Percentiles rank a stretch among this genome's conserved stretches.
Conservation (phyloP, 2,888 invertebrate genomes). For the Lordiphosa andalusiaca region DNA sequence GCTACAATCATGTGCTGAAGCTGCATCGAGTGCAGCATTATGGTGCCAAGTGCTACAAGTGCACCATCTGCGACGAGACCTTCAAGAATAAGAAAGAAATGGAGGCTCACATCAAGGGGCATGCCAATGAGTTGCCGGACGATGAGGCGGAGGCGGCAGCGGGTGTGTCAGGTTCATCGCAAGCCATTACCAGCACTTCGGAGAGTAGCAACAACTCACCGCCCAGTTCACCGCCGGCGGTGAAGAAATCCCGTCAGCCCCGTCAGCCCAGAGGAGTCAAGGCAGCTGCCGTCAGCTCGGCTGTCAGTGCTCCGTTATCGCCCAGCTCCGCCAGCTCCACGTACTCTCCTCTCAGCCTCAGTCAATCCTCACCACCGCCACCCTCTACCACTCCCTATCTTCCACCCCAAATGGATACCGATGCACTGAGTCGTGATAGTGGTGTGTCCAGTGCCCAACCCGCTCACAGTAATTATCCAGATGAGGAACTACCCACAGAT, state of each 20-base stretch:
- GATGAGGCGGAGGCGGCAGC: constrained; percentile 76
- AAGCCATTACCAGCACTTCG: constrained; percentile 47
- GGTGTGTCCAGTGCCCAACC: constrained; percentile 73
- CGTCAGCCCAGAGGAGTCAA: constrained; percentile 51
- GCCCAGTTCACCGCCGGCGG: constrained; percentile 62
- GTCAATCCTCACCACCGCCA: constrained; percentile 56
- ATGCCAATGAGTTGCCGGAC: constrained; percentile 84
- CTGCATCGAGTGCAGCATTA: constrained; percentile 94
- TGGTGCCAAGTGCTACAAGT: constrained; percentile 95
- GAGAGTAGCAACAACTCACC: constrained; percentile 68
- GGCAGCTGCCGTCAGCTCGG: constrained; percentile 10
- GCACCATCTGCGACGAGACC: constrained; percentile 94
- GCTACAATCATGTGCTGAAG: constrained; percentile 94
- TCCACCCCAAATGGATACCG: constrained; percentile 55
- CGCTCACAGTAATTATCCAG: constrained; percentile 30
- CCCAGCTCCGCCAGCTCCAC: constrained; percentile 68
- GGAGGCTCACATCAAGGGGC: constrained; percentile 92
- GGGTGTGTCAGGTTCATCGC: constrained; percentile 28
- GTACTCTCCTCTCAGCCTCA: constrained; percentile 58
- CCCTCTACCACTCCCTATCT: constrained; percentile 34
- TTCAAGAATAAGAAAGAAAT: constrained; percentile 94
- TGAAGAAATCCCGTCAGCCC: constrained; percentile 57
- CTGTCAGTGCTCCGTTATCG: constrained; percentile 48
- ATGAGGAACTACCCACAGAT: constrained; percentile 76
- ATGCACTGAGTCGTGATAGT: constrained; percentile 76